Evolutionary conservation across 2,797 vertebrate genomes (phyloP).

Genomic region (Iguana delicatissima): DNA sequence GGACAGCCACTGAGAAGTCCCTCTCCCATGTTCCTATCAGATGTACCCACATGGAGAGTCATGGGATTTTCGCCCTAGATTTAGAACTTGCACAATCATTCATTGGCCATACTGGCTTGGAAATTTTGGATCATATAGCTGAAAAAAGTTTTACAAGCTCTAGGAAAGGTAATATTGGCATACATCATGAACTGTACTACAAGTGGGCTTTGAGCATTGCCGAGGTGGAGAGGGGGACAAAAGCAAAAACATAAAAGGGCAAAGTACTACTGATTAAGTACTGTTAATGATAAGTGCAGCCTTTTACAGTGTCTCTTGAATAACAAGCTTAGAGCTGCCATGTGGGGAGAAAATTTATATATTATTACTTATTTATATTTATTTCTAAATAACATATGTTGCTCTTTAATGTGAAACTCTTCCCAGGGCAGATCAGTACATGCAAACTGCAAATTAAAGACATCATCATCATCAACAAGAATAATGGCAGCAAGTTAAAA

Average conservation of each 20-base stretch:
- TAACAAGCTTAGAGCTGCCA: constrained; percentile 29
- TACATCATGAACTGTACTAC: constrained; percentile 30
- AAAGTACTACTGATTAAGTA: background rate
- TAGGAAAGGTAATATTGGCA: background rate
- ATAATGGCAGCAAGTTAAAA: background rate
- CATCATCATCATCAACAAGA: background rate
- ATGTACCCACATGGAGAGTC: too few species aligned
- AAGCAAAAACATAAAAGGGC: background rate
- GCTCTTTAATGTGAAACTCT: background rate
- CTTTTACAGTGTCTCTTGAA: constrained; percentile 50
- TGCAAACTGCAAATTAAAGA: background rate
- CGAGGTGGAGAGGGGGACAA: background rate
- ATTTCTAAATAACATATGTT: background rate
- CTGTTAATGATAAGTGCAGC: background rate
- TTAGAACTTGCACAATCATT: too few species aligned
- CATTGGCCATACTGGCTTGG: too few species aligned
- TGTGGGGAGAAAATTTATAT: background rate
- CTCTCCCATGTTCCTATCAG: too few species aligned
- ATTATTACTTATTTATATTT: background rate
- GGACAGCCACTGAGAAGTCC: too few species aligned
- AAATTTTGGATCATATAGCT: too few species aligned
- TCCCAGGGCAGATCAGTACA: background rate
- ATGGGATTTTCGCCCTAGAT: too few species aligned
- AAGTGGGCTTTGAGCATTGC: background rate
- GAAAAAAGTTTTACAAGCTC: background rate